These are phyloP conservation scores for Coracopsis vasa DNA, from an alignment of 2,113 vertebrate genomes.

Conservation along the genomic window DNA sequence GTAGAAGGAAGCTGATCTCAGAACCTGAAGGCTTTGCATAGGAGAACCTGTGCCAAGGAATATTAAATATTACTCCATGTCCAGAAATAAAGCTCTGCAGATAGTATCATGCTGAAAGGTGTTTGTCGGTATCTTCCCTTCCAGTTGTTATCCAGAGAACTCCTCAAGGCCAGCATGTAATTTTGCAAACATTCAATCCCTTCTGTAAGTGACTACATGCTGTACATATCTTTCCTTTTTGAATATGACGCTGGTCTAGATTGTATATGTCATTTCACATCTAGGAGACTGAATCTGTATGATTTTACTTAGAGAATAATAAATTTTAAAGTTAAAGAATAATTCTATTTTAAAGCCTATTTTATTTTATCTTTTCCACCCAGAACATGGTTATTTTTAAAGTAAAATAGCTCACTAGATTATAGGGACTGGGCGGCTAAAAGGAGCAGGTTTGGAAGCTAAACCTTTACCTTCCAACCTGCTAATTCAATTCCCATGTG, in stretches of 20 bases:
- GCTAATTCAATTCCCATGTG: not conserved
- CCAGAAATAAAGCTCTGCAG: not conserved
- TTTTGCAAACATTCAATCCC: not conserved
- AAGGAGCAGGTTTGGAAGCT: not conserved
- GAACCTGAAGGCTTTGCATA: not conserved
- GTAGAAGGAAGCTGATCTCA: not conserved
- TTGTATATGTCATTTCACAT: not conserved
- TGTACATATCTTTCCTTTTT: not conserved
- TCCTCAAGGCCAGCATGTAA: not conserved
- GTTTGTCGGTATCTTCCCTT: not conserved
- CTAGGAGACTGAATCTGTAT: not conserved
- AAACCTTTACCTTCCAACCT: not conserved
- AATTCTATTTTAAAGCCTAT: not conserved
- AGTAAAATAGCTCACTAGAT: not conserved
- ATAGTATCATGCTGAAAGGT: not conserved
- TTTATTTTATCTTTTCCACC: not conserved
- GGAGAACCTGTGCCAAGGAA: not conserved
- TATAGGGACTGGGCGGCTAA: not conserved
- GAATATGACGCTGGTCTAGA: not conserved
- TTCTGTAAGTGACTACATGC: not conserved
- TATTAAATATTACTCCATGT: not conserved
- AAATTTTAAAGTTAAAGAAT: not conserved
- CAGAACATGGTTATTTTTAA: not conserved
- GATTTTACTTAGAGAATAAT: not conserved
- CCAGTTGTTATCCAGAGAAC: not conserved